Evolutionary conservation across 2,797 vertebrate genomes (phyloP), one percentile per base, ranked within the genome.

Genomic region (Neopelma chrysocephalum): DNA sequence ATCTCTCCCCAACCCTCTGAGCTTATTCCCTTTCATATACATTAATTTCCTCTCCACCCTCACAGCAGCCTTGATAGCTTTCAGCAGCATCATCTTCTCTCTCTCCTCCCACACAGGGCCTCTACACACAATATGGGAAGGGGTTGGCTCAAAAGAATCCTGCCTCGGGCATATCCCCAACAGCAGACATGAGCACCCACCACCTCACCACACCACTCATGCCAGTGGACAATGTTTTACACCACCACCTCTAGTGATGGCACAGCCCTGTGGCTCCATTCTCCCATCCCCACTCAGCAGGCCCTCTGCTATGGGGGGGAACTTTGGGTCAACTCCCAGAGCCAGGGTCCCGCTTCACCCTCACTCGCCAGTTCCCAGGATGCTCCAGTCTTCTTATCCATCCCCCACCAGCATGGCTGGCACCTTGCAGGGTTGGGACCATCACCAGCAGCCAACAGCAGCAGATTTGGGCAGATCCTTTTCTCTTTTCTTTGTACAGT

Each of bases 211-310:
- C 1, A 10, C 13, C 8, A 10, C 8, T 40, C 27, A 48, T 16
- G 13, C 12, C 2, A 2, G 3, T 11, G 6, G 4, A 58, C 0
- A 5, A 8, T 4, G 13, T 38, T 82, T 70, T 36, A 43, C 12
- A 40, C 6, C 34, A 87, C 11, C 5, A 48, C 26, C 14, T 61
- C 58, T 12, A 15, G 6, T 1, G 2, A 11, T 29, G 5, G 6
- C 6, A 12, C 0, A 6, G 21, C 12, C 40, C 27, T 45, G 16
- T 0, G 0, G 6, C 38, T 79, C 42, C 12, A 40, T 12, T 1
- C 21, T 64, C 15, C 15, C 25, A n/a, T 9, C 7, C 16, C 11
- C 15, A 26, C 9, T 43, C n/a, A 62, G 36, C 23, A 66, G 10
- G 5, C 11, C 3, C 7, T 42, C 12, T 40, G 19, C 29, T 38